phyloP scores from a whole-genome alignment of 2,888 invertebrate genomes.

The Epirrhoe tristata region DNA sequence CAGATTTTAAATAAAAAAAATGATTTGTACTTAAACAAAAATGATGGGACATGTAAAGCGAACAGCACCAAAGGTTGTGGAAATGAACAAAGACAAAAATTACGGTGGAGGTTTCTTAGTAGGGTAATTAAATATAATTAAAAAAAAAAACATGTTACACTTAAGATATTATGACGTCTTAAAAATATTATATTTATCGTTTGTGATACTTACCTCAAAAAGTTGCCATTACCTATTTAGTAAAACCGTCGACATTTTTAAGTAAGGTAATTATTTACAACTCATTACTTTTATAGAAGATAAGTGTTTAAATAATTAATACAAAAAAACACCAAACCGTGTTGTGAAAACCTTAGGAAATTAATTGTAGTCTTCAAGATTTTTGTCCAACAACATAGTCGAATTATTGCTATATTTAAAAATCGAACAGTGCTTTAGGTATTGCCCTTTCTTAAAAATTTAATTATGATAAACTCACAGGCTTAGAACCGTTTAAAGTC shows the following conservation, averaged over 20 bases:
- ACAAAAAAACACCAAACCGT: slow-evolving; percentile 24
- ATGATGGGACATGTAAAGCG: neutral
- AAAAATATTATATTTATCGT: neutral
- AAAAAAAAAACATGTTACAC: neutral
- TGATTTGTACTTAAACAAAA: neutral
- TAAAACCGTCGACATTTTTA: neutral
- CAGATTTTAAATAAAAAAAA: neutral
- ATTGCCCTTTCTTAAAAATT: neutral
- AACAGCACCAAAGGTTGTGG: slow-evolving; percentile 17
- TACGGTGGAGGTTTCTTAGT: neutral
- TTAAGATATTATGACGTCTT: neutral
- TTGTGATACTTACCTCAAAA: slow-evolving; percentile 20
- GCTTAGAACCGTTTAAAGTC: too few relatives aligned
- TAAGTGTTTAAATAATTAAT: neutral
- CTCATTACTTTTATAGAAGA: neutral
- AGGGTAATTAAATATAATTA: neutral
- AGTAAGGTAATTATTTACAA: neutral
- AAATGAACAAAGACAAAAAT: slow-evolving; percentile 13
- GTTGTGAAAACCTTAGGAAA: slow-evolving; percentile 21
- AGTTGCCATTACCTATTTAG: slow-evolving; percentile 5
- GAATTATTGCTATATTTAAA: neutral
- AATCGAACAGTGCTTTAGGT: neutral
- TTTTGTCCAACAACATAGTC: slow-evolving; percentile 1
- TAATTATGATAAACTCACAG: neutral
- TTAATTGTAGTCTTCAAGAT: neutral